Conservation (phyloP, 2,888 invertebrate genomes). For the Pammene fasciana region DNA sequence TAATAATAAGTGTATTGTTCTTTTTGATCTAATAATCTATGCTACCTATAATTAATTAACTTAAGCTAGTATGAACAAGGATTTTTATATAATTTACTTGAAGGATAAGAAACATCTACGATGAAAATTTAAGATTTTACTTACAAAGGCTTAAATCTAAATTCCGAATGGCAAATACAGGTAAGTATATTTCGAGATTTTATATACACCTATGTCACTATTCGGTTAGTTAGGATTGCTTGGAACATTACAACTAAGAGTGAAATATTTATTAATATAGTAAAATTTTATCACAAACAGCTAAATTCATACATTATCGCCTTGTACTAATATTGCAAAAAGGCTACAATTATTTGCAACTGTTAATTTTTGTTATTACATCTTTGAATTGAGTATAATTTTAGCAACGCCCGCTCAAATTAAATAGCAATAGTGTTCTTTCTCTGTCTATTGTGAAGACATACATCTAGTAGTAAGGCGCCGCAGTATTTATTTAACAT, state of each 20-base stretch:
- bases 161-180: constrained; percentile 4
- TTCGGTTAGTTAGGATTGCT: constrained; percentile 5
- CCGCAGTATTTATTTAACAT: neutral
- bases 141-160: constrained; percentile 34
- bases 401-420: neutral
- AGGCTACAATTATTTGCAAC: neutral
- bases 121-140: constrained; percentile 30
- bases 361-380: neutral
- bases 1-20: constrained; percentile 41
- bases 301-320: constrained; percentile 40
- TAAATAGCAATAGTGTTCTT: neutral
- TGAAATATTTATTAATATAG: constrained; percentile 16
- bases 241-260: constrained; percentile 23
- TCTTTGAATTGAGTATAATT: neutral
- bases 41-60: constrained; percentile 16
- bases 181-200: neutral
- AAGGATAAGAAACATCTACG: constrained; percentile 37
- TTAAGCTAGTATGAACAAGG: constrained; percentile 40
- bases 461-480: neutral
- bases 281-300: constrained; percentile 34
- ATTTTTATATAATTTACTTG: constrained; percentile 34
- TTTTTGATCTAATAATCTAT: constrained; percentile 38
- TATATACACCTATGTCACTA: neutral
- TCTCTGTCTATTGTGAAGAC: neutral
- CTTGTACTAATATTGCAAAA: constrained; percentile 38